Conservation (phyloP, 1,140 invertebrate species). For the Trichogramma pretiosum region DNA sequence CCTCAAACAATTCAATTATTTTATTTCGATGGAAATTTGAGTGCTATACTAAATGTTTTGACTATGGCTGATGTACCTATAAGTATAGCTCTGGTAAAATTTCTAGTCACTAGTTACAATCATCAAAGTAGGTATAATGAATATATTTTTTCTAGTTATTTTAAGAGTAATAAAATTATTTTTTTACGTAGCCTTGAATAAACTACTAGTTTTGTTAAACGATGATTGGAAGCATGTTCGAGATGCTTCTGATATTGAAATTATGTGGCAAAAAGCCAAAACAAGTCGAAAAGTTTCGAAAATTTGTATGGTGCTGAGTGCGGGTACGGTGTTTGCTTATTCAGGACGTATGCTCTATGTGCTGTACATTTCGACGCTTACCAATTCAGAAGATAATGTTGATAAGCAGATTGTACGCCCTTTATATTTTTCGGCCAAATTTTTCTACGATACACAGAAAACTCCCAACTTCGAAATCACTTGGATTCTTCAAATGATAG, state of each 20-base stretch:
- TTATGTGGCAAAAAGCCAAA: conserved; percentile 6
- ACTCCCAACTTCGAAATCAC: conserved; percentile 40
- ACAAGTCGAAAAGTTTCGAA: conserved; percentile 1
- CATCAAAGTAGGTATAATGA: background rate
- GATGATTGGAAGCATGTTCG: conserved; percentile 10
- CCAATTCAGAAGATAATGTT: background rate
- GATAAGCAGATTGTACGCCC: too few relatives aligned
- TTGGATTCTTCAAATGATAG: conserved; percentile 34
- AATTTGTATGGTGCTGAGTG: background rate
- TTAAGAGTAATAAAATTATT: background rate
- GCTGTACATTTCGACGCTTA: background rate
- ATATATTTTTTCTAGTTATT: background rate
- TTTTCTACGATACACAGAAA: conserved; percentile 38
- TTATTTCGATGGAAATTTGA: conserved; percentile 1
- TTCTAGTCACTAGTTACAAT: background rate
- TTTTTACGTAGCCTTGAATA: background rate
- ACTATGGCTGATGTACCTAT: conserved; percentile 3
- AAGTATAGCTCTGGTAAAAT: conserved; percentile 1
- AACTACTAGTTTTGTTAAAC: too few relatives aligned
- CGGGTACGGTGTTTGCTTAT: background rate
- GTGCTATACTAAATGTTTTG: conserved; percentile 1
- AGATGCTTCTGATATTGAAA: background rate
- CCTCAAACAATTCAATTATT: conserved; percentile 5
- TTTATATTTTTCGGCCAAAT: conserved; percentile 22
- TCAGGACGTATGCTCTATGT: conserved; percentile 2